A percentile compares a stretch with the other conserved stretches of the same genome.
phyloP scores from a whole-genome alignment of 2,888 invertebrate species.

The Panopea generosa region DNA sequence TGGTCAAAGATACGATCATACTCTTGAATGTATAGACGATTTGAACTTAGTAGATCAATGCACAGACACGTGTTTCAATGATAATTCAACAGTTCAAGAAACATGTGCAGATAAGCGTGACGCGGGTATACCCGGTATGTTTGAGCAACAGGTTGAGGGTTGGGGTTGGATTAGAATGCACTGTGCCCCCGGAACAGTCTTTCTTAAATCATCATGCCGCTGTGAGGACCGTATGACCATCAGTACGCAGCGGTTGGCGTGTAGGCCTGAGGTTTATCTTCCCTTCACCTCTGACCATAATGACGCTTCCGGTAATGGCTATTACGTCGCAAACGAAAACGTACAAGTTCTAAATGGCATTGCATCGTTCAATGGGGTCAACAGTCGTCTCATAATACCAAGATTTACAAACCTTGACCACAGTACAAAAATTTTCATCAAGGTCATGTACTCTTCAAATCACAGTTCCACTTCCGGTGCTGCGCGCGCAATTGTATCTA shows the following conservation, averaged over 20 bases:
- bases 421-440: constrained; percentile 69
- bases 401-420: constrained; percentile 73
- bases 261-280: constrained; percentile 4
- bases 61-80: constrained; percentile 37
- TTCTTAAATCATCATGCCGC: background rate
- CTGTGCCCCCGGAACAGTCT: background rate
- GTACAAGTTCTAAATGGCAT: constrained; percentile 67
- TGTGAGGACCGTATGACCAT: background rate
- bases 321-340: constrained; percentile 54
- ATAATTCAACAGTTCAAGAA: background rate
- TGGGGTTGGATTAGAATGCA: background rate
- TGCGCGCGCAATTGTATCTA: constrained; percentile 70
- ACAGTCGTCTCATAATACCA: constrained; percentile 71
- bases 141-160: background rate
- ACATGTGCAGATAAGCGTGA: background rate
- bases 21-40: constrained; percentile 60
- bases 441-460: constrained; percentile 64
- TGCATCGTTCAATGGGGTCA: constrained; percentile 71
- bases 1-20: constrained; percentile 58
- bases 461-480: constrained; percentile 7
- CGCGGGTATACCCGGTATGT: background rate
- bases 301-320: constrained; percentile 61
- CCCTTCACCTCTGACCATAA: constrained; percentile 55
- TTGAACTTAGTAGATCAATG: constrained; percentile 28
- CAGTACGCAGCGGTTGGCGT: background rate